Evolutionary conservation across 2,113 vertebrate species (phyloP), one percentile per base, ranked within the genome.

Genomic region (Azemiops feae): DNA sequence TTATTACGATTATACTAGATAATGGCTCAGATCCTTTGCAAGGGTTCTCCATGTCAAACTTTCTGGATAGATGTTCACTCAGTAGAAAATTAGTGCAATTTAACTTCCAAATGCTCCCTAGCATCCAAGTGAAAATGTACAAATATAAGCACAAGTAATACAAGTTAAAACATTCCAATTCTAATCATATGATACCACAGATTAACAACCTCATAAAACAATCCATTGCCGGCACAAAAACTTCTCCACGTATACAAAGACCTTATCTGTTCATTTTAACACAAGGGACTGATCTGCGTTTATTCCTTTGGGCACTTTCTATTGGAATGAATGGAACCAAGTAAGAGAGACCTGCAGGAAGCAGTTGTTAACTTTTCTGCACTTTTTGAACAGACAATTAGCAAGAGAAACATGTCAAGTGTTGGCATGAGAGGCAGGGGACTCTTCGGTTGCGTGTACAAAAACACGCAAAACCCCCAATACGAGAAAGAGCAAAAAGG

Each of bases 401-500:
- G 90, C 91, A 92, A 94, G 93, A 95, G 45, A 88, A 0, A 69
- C 89, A 91, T 90, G 93, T 94, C 89, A 95, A 94, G 93, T 95
- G 92, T 91, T 87, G 92, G 2, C 92, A 92, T 91, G 88, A 90
- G 96, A 95, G 88, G 87, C 94, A 88, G 86, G 86, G 94, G 94
- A 88, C n/a, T 89, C 88, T 53, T 91, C 95, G 43, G 92, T 95
- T 95, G 87, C 0, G 85, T 58, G 91, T 16, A 86, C 90, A 94
- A 69, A 45, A 93, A 95, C 43, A 45, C 91, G 86, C 91, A 93
- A 94, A 91, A 53, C 45, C 90, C 85, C 93, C 39, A 93, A 92
- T 94, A 47, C 92, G 92, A 93, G 89, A 91, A 95, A 92, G 93
- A 96, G 91, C 92, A 93, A 94, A 95, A 94, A 89, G 25, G 91